Percentiles rank a stretch among this genome's conserved stretches.
phyloP scores from a whole-genome alignment of 1,140 invertebrate genomes.

The Coenobita brevimanus region DNA sequence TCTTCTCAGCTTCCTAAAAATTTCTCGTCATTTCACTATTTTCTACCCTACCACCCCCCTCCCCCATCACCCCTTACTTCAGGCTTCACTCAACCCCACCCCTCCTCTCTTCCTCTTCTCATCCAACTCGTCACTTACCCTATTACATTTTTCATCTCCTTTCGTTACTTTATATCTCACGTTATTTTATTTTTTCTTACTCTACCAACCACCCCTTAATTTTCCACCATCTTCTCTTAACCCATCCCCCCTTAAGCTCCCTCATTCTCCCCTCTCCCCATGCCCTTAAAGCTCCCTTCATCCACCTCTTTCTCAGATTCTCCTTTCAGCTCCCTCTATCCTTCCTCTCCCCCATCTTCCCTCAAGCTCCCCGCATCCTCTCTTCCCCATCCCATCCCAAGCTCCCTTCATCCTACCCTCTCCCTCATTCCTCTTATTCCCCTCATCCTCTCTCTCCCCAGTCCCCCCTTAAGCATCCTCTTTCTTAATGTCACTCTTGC shows the following conservation, averaged over 20 bases:
- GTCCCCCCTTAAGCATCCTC: background rate
- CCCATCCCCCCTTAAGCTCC: background rate
- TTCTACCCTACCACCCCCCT: too few relatives aligned
- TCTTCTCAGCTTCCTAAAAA: too few relatives aligned
- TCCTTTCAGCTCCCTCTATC: constrained; percentile 2
- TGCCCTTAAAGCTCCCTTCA: background rate
- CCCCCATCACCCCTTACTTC: too few relatives aligned
- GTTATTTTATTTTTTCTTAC: background rate
- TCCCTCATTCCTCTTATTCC: background rate
- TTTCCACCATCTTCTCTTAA: too few relatives aligned
- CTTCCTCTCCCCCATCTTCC: too few relatives aligned
- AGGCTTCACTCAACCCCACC: too few relatives aligned
- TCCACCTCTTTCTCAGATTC: background rate
- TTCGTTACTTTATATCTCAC: background rate
- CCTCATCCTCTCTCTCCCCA: background rate
- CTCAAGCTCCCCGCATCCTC: too few relatives aligned
- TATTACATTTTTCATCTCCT: too few relatives aligned
- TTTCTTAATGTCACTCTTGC: background rate
- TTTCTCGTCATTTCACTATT: too few relatives aligned
- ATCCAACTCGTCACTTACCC: too few relatives aligned
- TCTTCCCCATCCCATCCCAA: background rate
- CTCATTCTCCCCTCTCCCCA: constrained; percentile 5
- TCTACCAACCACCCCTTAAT: too few relatives aligned
- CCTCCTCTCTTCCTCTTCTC: too few relatives aligned
- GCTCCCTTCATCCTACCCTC: background rate